A percentile compares a stretch with the other conserved stretches of the same genome.
Evolutionary conservation across 2,113 vertebrate genomes (phyloP).

Genomic region (Egretta garzetta): DNA sequence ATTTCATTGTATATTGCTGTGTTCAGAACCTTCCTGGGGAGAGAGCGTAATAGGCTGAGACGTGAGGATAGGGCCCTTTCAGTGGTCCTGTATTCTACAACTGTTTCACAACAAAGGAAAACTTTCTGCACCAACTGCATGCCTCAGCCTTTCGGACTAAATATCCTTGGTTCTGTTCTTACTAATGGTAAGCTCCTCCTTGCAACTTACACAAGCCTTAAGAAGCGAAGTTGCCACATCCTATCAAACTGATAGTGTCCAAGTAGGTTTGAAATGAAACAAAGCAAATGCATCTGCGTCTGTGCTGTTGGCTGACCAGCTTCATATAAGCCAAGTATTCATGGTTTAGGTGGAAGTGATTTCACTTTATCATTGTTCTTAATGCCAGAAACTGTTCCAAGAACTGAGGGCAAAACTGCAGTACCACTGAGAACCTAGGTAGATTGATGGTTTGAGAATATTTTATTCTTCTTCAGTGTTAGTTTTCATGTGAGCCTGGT

Average conservation of each 20-base stretch:
- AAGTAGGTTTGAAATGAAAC: background rate
- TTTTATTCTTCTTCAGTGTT: background rate
- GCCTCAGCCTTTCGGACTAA: background rate
- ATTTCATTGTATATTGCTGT: accelerated
- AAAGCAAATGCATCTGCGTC: background rate
- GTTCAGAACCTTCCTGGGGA: background rate
- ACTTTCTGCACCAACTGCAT: background rate
- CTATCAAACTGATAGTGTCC: background rate
- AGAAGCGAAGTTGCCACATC: background rate
- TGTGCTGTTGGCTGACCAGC: accelerated
- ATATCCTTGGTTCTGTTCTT: background rate
- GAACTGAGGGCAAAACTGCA: background rate
- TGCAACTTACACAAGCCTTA: background rate
- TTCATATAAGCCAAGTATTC: background rate
- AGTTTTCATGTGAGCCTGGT: background rate
- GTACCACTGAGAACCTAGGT: background rate
- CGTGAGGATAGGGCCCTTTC: background rate
- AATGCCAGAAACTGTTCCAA: background rate
- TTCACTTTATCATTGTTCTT: background rate
- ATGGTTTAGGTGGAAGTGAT: background rate
- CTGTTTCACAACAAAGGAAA: background rate
- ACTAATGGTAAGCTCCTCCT: background rate
- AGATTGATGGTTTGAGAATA: background rate
- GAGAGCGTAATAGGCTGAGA: background rate
- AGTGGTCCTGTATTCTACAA: background rate